Evolutionary conservation across 2,797 vertebrate genomes (phyloP), one percentile per base, ranked within the genome.

Genomic region (Streptopelia turtur): DNA sequence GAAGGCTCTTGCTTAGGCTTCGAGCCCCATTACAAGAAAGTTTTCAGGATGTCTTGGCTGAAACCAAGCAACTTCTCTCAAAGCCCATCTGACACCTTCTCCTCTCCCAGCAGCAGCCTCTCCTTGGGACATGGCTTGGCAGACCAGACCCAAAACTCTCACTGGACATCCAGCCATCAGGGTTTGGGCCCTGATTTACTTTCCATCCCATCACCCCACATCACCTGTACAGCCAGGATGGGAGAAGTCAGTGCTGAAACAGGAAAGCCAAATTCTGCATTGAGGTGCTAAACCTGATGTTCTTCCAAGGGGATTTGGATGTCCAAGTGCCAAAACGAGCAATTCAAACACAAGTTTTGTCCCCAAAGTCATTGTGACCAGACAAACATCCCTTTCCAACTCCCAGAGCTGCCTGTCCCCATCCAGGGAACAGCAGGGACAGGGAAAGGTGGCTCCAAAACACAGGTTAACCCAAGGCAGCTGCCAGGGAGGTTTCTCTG

Each of bases 51-150:
- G 3, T 11, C 23, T 35, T 43, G 43, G 4, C 49, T 45, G 22
- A 81, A 88, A 74, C 27, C 20, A 70, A 16, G 39, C 6, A 53
- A 10, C 16, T 79, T 56, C 16, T 65, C 30, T 59, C 64, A 50
- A 56, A 68, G 25, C 7, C 18, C 28, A 25, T 23, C 52, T 30
- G 27, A 24, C 15, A 50, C 12, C 17, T 37, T 41, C 43, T 4
- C 9, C 74, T 31, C 31, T 7, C 30, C 68, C 74, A 59, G 41
- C 25, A 65, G 18, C 20, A 60, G 17, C 59, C 18, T 72, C 20
- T 30, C 27, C 24, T 6, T 33, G n/a, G 30, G 24, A 6, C 7
- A 13, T 0, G 1, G 1, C 13, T 28, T 43, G 3, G 3, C 25
- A 87, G 30, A 45, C 18, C 20, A 18, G 15, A 47, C 17, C 9